Base-by-base conservation (phyloP, 2,888 invertebrate species). In the Acrocyrtus sp. region DNA sequence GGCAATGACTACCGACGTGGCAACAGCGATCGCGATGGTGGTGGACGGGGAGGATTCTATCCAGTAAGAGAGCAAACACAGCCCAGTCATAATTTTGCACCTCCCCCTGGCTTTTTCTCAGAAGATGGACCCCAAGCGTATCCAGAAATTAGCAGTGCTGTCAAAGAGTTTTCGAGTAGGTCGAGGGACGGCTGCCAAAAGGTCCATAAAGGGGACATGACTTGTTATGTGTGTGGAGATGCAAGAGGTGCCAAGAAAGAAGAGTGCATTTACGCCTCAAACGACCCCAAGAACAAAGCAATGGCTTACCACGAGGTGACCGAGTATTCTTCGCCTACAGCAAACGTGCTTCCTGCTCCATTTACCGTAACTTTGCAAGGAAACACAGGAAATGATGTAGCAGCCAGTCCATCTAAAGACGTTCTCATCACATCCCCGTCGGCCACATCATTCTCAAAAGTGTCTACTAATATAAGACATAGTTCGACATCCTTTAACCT, bases 251-350 rank as follows among this genome's bases (percentile, higher is more conserved):
- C 89, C 57, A 89, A 90, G 83, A 89, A 92, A 81, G 92, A 92
- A 84, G 92, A 92, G 83, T 92, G 92, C 82, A 91, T 92, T 89
- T 92, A 89, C 84, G 88, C 91, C 8, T 90, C 90, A 0, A 90
- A 90, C 80, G 88, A 89, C 47, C 90, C 90, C 0, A 87, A 88
- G 82, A 87, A 87, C 56, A 88, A 88, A 63, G 89, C 89, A 82
- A 84, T 90, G 78, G 89, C 90, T 17, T 90, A 90, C 90, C 89
- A 89, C 82, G 89, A 48, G 39, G 62, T 50, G 4, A 89, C 90
- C 81, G 88, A 90, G 81, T 88, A 81, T 54, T 78, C 78, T n/a
- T 75, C 73, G 2, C 79, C 78, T 5, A 72, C 79, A 27, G 76
- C 70, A 21, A 77, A 70, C 48, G 66, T 77, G 24, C 43, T 73